phyloP scores from a whole-genome alignment of 2,888 invertebrate species.

The Aspidiotus destructor region DNA sequence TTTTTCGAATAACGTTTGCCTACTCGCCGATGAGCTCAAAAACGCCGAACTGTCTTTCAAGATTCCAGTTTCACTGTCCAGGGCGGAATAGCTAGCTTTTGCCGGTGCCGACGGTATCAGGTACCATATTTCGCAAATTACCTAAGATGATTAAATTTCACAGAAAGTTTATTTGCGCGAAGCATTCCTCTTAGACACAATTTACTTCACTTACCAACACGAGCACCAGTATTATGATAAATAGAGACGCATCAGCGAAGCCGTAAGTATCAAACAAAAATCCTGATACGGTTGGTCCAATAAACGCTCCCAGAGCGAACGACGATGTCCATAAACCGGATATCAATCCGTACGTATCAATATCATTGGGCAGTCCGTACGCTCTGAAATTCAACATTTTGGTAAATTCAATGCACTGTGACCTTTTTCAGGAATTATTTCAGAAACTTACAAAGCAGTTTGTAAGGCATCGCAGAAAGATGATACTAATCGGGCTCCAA shows the following conservation, averaged over 20 bases:
- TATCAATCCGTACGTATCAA: conserved; percentile 80
- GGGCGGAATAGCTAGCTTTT: neutral
- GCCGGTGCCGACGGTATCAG: neutral
- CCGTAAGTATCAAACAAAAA: conserved; percentile 63
- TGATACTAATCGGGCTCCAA: conserved; percentile 73
- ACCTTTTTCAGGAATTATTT: neutral
- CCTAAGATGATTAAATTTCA: conserved; percentile 5
- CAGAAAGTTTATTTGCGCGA: neutral
- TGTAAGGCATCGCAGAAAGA: conserved; percentile 75
- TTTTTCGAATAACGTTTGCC: neutral
- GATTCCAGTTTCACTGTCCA: neutral
- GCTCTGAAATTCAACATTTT: conserved; percentile 45
- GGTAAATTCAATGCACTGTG: neutral
- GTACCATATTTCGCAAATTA: conserved; percentile 14
- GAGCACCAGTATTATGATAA: conserved; percentile 57
- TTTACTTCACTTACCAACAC: conserved; percentile 51
- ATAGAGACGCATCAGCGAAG: conserved; percentile 60
- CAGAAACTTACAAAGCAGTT: conserved; percentile 61
- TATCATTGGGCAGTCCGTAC: conserved; percentile 67
- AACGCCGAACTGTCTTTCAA: neutral
- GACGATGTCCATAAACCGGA: conserved; percentile 86
- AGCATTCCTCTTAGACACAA: too few species aligned
- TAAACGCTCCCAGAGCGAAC: conserved; percentile 77
- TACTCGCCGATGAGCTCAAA: neutral
- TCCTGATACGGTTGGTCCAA: conserved; percentile 68